Evolutionary conservation across 2,113 vertebrate species (phyloP), one percentile per base, ranked within the genome.

Genomic region (Semicossyphus pulcher): DNA sequence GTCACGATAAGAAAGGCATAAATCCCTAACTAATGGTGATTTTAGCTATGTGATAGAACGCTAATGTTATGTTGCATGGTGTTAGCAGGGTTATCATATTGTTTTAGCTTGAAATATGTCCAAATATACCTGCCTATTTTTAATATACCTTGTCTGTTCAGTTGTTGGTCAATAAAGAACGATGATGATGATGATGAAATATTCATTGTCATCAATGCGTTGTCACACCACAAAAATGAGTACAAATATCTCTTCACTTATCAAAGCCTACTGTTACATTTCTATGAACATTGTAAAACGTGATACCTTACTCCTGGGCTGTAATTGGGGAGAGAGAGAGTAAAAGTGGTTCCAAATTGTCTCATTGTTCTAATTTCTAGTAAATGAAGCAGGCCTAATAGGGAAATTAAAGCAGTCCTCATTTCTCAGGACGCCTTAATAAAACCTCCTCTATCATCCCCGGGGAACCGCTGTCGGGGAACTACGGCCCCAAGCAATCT

Each of bases 341-440:
- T 28, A 29, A 54, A 31, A 65, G 56, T 14, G 18, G 39, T 15
- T 75, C 53, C 25, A 21, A 58, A 58, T 26, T n/a, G 15, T 53
- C 41, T 53, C 68, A 70, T 23, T 70, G 69, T 61, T 79, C 39
- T 64, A 57, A 80, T 80, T 76, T 75, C 51, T 10, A 49, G 32
- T 34, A 88, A 80, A 83, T 80, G 60, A 75, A 71, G 44, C 54
- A 71, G 77, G 14, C 16, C 69, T 80, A 67, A 79, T 57, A 29
- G 58, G 81, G 73, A 78, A 72, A 86, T 78, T 80, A 69, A 80
- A 79, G 57, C 47, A 39, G 72, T 52, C 57, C 52, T 73, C 57
- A 5, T 78, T 76, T 49, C 73, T 56, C 67, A 57, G 39, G 79
- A 67, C 10, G 42, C 37, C 37, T 36, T 76, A 44, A 44, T 44